Conservation (phyloP, 2,888 invertebrate genomes). For the Holacanthella duospinosa region DNA sequence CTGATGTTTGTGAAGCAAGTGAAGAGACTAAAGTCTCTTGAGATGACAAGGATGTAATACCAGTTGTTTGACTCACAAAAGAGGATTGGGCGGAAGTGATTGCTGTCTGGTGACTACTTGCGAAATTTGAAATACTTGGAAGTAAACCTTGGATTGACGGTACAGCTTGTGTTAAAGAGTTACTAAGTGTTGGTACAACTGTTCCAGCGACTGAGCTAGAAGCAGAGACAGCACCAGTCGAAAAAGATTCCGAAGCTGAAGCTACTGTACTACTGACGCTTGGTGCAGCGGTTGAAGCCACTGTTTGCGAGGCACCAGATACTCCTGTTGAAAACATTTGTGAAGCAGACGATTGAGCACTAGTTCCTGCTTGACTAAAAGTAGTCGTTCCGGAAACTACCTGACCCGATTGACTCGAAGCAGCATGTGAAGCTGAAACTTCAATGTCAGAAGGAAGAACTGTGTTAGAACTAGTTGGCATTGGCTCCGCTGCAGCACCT, state of each 20-base stretch:
- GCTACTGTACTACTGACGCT: conserved; percentile 5
- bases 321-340: conserved; percentile 7
- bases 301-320: neutral
- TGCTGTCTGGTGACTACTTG: neutral
- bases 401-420: neutral
- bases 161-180: neutral
- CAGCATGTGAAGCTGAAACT: neutral
- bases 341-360: neutral
- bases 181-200: conserved; percentile 5
- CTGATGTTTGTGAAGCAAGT: neutral
- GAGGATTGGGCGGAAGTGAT: conserved; percentile 4
- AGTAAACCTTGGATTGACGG: conserved; percentile 7
- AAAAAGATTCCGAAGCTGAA: conserved; percentile 4
- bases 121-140: neutral
- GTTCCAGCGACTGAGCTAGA: neutral
- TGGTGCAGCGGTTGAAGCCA: conserved; percentile 4
- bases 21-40: neutral
- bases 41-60: neutral
- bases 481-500: conserved; percentile 10
- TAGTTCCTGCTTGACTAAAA: neutral
- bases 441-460: neutral
- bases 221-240: neutral
- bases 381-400: neutral
- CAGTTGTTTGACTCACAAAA: neutral
- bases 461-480: neutral